Percentiles rank a stretch among this genome's conserved stretches.
phyloP scores from a whole-genome alignment of 2,113 vertebrate species.

The Brevimyrus niger region DNA sequence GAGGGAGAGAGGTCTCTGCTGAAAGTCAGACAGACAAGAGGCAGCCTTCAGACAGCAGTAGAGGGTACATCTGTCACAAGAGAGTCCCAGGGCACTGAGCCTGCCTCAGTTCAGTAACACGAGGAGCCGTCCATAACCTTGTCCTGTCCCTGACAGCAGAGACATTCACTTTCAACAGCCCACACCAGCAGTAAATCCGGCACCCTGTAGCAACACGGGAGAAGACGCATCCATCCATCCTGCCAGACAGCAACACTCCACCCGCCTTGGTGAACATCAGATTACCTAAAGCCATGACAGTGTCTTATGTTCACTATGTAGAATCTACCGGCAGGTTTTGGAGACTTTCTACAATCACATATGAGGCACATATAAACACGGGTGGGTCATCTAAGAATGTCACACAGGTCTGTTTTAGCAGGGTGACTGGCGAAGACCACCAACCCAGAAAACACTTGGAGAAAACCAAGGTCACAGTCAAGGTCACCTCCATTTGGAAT shows the following conservation, averaged over 20 bases:
- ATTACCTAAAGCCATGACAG: not conserved
- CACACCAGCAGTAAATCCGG: not conserved
- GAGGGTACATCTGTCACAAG: constrained; percentile 1
- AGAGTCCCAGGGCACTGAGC: not conserved
- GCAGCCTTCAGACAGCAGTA: not conserved
- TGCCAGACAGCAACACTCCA: not conserved
- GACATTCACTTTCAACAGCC: not conserved
- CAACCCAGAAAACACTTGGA: not conserved
- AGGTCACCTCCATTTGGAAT: not conserved
- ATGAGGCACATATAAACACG: not conserved
- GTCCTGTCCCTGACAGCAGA: not conserved
- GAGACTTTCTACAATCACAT: not conserved
- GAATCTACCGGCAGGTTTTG: not conserved
- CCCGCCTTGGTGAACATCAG: not conserved
- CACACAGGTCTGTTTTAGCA: not conserved
- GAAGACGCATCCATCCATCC: not conserved
- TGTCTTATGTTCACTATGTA: not conserved
- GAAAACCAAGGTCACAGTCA: not conserved
- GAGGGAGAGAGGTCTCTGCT: not conserved
- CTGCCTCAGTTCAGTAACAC: not conserved
- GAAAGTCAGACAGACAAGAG: not conserved
- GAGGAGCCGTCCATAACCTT: not conserved
- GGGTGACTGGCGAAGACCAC: not conserved
- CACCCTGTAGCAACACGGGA: not conserved
- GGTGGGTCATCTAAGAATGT: not conserved